These are phyloP conservation scores for Lepidonotus clava DNA, from an alignment of 2,888 invertebrate species.

Conservation along the genomic window DNA sequence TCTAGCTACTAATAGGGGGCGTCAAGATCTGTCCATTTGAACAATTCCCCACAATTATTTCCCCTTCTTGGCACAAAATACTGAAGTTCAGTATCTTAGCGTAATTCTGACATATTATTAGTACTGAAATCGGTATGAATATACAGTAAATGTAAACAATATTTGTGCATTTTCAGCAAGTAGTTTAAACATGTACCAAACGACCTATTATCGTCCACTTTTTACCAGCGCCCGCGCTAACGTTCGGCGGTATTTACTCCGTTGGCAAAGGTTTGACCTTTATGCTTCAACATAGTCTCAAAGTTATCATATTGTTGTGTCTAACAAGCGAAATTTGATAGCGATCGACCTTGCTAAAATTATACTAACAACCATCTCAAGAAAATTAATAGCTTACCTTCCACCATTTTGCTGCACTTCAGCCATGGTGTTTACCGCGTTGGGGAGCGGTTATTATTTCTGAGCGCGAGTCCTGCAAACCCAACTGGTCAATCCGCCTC, in stretches of 20 bases:
- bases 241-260: not conserved
- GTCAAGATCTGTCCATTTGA: too few species aligned
- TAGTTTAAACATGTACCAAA: not conserved
- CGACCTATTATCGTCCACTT: not conserved
- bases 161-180: too few species aligned
- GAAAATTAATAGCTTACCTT: not conserved
- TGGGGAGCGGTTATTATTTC: constrained; percentile 33
- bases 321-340: not conserved
- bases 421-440: constrained; percentile 51
- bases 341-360: not conserved
- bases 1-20: too few species aligned
- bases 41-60: too few species aligned
- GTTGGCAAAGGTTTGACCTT: too few species aligned
- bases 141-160: not conserved
- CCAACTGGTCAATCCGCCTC: too few species aligned
- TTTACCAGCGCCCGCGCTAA: not conserved
- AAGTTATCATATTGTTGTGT: not conserved
- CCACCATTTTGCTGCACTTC: constrained; percentile 3
- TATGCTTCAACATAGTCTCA: too few species aligned
- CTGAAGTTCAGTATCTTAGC: too few species aligned
- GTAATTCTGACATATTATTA: not conserved
- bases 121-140: not conserved
- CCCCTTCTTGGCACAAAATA: too few species aligned
- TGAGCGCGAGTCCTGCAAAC: too few species aligned
- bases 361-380: not conserved